These are phyloP conservation scores for Acholoe squamosa DNA, from an alignment of 2,888 invertebrate genomes.

Conservation along the genomic window DNA sequence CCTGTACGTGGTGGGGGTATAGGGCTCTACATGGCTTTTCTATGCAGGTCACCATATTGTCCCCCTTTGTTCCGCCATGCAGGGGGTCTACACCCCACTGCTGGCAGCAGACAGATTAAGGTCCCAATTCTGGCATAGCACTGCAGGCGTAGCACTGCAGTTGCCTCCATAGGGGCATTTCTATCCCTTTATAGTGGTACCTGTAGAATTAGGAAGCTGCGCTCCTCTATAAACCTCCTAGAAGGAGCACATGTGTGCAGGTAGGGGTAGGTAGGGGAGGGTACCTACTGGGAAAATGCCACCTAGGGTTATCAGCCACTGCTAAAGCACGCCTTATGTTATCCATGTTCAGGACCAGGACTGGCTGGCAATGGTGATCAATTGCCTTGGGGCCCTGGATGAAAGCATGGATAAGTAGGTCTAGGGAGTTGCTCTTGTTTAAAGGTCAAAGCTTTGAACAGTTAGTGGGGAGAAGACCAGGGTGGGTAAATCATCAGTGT, in stretches of 20 bases:
- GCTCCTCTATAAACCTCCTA: too few relatives aligned
- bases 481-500: background rate
- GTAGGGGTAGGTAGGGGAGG: background rate
- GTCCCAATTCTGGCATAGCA: too few relatives aligned
- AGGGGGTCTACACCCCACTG: too few relatives aligned
- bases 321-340: slow-evolving; percentile 14
- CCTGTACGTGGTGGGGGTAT: background rate
- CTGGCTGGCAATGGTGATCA: slow-evolving; percentile 3
- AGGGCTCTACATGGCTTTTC: background rate
- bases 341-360: background rate
- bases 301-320: slow-evolving; percentile 9
- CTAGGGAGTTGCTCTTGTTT: background rate
- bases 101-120: too few relatives aligned
- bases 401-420: slow-evolving; percentile 8
- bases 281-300: background rate
- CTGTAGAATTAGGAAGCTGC: too few relatives aligned
- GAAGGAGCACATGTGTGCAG: too few relatives aligned
- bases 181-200: too few relatives aligned
- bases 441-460: slow-evolving; percentile 11
- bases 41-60: too few relatives aligned
- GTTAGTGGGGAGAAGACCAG: background rate
- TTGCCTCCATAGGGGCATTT: too few relatives aligned
- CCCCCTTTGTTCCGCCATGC: too few relatives aligned
- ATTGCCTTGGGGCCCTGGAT: background rate
- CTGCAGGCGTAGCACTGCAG: too few relatives aligned